Percentiles rank a stretch among this genome's conserved stretches.
Evolutionary conservation across 2,113 vertebrate species (phyloP).

Genomic region (Daphoenositta chrysoptera): DNA sequence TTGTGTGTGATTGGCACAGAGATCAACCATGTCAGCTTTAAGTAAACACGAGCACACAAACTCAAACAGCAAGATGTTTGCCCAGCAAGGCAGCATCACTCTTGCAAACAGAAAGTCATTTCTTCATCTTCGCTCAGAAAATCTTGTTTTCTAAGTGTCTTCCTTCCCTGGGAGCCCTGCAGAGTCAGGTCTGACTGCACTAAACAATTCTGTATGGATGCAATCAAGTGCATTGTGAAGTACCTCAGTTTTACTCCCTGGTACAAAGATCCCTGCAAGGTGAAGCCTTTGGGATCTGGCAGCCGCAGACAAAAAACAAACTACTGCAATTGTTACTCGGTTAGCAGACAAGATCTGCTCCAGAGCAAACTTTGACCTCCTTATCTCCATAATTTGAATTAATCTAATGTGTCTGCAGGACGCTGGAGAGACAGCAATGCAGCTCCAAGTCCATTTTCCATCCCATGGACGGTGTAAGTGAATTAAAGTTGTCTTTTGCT

Average conservation of each 20-base stretch:
- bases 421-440: not conserved
- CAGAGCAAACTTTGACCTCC: not conserved
- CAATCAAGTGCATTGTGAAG: slow-evolving; percentile 8
- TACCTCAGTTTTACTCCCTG: not conserved
- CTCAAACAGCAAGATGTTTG: slow-evolving; percentile 49
- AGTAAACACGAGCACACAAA: not conserved
- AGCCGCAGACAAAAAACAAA: not conserved
- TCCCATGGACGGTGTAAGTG: not conserved
- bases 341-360: not conserved
- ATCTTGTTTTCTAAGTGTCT: not conserved
- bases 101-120: slow-evolving; percentile 37
- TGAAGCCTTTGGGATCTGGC: not conserved
- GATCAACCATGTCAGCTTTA: slow-evolving; percentile 25
- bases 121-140: not conserved
- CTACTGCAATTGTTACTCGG: not conserved
- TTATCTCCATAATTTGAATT: not conserved
- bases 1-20: slow-evolving; percentile 25
- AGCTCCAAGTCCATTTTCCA: not conserved
- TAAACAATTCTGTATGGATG: not conserved
- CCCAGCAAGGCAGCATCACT: slow-evolving; percentile 11
- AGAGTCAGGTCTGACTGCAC: not conserved
- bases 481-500: not conserved
- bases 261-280: not conserved
- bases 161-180: not conserved
- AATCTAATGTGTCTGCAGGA: not conserved